Conservation (phyloP, 2,888 invertebrate species). For the Therioaphis trifolii region DNA sequence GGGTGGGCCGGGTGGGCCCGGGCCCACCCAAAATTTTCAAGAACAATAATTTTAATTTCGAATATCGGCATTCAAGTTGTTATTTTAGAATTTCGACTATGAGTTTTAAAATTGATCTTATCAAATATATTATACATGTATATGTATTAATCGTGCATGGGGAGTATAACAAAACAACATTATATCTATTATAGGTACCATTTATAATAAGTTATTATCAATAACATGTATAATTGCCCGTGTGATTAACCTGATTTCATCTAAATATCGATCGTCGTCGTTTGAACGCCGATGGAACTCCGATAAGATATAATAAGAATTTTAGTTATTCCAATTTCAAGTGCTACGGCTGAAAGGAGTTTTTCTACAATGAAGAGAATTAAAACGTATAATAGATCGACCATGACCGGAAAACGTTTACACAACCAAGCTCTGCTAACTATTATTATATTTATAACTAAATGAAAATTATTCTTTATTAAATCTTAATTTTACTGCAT, state of each 20-base stretch:
- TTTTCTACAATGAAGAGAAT: too few species aligned
- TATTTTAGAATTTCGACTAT: constrained; percentile 21
- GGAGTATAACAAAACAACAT: not conserved
- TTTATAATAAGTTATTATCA: constrained; percentile 7
- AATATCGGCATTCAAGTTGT: not conserved
- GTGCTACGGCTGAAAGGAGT: too few species aligned
- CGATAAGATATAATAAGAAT: constrained; percentile 10
- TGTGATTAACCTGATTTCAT: constrained; percentile 19
- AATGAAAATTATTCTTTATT: too few species aligned
- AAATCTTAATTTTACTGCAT: too few species aligned
- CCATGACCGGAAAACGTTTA: not conserved
- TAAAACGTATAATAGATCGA: not conserved
- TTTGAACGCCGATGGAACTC: not conserved
- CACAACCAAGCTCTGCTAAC: not conserved
- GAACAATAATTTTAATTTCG: not conserved
- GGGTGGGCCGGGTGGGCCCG: not conserved
- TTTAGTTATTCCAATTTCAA: too few species aligned
- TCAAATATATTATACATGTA: not conserved
- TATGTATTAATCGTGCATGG: not conserved
- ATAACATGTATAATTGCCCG: not conserved
- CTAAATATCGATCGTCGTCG: constrained; percentile 13
- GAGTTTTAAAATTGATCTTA: not conserved
- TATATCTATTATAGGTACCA: not conserved
- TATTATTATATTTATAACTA: constrained; percentile 3
- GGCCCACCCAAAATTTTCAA: not conserved